phyloP scores from a whole-genome alignment of 2,113 vertebrate species.

The Dascyllus trimaculatus region DNA sequence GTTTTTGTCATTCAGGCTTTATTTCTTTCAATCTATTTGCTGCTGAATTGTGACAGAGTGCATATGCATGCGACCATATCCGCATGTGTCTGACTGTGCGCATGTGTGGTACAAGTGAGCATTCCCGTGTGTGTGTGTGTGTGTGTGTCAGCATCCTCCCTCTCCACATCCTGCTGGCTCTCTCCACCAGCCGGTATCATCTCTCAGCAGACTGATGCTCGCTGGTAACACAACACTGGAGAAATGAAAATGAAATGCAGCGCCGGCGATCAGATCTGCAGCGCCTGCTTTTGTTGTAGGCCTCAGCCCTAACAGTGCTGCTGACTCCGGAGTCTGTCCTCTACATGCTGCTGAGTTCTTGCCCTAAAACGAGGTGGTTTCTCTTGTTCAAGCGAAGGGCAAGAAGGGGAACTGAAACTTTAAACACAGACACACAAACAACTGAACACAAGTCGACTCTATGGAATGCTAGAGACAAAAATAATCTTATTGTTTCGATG shows the following conservation, averaged over 20 bases:
- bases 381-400: neutral
- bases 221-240: constrained; percentile 71
- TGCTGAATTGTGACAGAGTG: constrained; percentile 3
- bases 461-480: neutral
- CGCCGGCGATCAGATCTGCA: constrained; percentile 55
- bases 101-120: neutral
- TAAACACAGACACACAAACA: constrained; percentile 27
- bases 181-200: constrained; percentile 57
- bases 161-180: constrained; percentile 63
- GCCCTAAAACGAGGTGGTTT: constrained; percentile 36
- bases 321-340: constrained; percentile 36
- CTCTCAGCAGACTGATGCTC: constrained; percentile 51
- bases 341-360: constrained; percentile 15
- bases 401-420: constrained; percentile 17
- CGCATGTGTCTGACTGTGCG: neutral
- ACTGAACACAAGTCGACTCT: constrained; percentile 20
- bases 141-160: constrained; percentile 43
- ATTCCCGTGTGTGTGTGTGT: constrained; percentile 20
- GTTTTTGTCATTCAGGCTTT: neutral
- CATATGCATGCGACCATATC: neutral
- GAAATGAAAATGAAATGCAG: constrained; percentile 67
- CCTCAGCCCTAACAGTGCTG: constrained; percentile 29
- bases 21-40: neutral
- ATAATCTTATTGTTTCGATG: constrained; percentile 13
- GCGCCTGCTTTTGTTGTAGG: constrained; percentile 38